A percentile compares a stretch with the other conserved stretches of the same genome.
phyloP scores from a whole-genome alignment of 2,113 vertebrate genomes.

The Lucifuga dentata region DNA sequence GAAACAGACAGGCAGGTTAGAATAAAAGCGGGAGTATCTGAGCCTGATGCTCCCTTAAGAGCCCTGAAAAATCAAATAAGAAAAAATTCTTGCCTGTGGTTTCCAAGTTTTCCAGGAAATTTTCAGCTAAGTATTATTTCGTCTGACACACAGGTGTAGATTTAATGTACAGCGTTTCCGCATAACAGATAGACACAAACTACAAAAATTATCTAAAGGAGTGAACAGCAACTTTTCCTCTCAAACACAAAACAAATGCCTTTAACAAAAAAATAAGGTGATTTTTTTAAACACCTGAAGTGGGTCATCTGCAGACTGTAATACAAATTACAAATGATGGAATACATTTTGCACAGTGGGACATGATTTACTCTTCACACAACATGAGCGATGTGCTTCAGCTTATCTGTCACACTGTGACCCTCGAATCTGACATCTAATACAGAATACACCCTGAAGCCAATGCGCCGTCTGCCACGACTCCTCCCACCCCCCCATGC shows the following conservation, averaged over 20 bases:
- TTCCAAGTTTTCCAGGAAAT: too few species aligned
- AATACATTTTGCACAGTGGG: background rate
- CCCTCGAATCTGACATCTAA: conserved; percentile 46
- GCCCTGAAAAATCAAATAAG: conserved; percentile 8
- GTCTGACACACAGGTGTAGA: too few species aligned
- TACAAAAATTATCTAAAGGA: background rate
- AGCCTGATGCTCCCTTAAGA: conserved; percentile 12
- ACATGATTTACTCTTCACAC: background rate
- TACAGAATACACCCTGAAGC: conserved; percentile 41
- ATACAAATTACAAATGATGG: conserved; percentile 9
- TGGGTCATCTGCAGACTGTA: background rate
- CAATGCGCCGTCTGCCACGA: conserved; percentile 33
- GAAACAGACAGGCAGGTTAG: conserved; percentile 50
- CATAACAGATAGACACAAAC: too few species aligned
- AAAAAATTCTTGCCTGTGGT: too few species aligned
- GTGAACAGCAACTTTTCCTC: background rate
- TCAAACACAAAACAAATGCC: background rate
- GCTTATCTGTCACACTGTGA: conserved; percentile 34
- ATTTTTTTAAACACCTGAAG: too few species aligned
- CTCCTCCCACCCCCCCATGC: conserved; percentile 34
- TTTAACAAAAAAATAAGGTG: background rate
- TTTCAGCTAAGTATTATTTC: too few species aligned
- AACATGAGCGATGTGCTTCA: conserved; percentile 12
- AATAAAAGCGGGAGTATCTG: conserved; percentile 15
- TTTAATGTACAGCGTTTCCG: too few species aligned